A percentile compares a stretch with the other conserved stretches of the same genome.
Conservation (phyloP, 35 echinoderm and acorn worm genomes). For the Eucidaris tribuloides region DNA sequence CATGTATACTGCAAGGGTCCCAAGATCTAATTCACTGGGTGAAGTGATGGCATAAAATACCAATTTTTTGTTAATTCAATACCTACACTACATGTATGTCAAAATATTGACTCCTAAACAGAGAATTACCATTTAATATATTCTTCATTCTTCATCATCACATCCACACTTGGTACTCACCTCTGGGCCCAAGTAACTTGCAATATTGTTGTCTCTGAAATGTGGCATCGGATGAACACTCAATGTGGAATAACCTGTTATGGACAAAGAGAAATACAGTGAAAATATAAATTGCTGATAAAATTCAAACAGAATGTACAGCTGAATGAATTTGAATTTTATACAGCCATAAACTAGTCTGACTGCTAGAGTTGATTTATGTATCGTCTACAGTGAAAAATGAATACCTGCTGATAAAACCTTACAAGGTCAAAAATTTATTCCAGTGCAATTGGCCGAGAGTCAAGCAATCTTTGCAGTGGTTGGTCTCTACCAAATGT, state of each 20-base stretch:
- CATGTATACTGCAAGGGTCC: too few relatives aligned
- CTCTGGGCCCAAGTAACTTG: conserved; percentile 37
- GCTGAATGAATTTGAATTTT: neutral
- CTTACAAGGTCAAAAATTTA: neutral
- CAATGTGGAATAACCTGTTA: conserved; percentile 39
- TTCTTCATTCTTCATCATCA: too few relatives aligned
- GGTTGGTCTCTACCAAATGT: too few relatives aligned
- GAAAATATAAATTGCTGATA: neutral
- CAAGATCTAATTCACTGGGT: too few relatives aligned
- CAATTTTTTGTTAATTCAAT: too few relatives aligned
- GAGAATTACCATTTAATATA: too few relatives aligned
- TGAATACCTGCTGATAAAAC: neutral
- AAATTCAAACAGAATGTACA: neutral
- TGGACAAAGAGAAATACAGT: neutral
- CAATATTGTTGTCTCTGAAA: conserved; percentile 39
- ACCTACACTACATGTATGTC: too few relatives aligned
- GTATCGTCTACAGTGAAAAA: neutral
- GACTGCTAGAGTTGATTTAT: neutral
- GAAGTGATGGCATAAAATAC: too few relatives aligned
- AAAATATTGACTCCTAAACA: too few relatives aligned
- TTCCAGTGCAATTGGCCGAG: neutral
- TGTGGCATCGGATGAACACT: conserved; percentile 27
- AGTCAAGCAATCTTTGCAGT: neutral
- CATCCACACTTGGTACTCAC: neutral
- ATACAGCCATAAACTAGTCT: neutral